Conservation (phyloP, 2,113 vertebrate species). For the Neopipo cinnamomea region DNA sequence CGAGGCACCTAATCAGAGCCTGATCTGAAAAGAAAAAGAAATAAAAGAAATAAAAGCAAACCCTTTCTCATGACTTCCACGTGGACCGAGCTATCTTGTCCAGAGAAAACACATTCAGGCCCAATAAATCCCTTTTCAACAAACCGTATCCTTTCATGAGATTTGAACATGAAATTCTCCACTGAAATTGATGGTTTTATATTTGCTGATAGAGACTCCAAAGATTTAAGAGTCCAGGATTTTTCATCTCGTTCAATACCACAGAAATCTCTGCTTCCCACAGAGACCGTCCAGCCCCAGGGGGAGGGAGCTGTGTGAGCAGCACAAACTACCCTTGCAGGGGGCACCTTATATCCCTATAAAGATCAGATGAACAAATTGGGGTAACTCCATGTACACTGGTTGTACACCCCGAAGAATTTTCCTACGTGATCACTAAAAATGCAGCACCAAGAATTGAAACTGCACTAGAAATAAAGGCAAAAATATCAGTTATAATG, state of each 20-base stretch:
- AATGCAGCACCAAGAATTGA: neutral
- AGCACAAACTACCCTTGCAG: neutral
- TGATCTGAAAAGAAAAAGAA: conserved; percentile 26
- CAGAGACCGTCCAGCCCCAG: neutral
- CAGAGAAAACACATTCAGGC: neutral
- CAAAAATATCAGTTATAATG: neutral
- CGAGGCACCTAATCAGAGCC: conserved; percentile 67
- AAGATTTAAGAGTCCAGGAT: neutral
- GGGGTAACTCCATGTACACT: neutral
- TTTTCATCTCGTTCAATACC: neutral
- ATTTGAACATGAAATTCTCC: neutral
- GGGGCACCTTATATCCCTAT: neutral
- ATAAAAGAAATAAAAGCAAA: neutral
- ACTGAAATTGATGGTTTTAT: neutral
- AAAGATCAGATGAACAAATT: neutral
- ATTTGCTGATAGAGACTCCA: neutral
- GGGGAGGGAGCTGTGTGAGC: neutral
- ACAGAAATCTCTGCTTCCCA: neutral
- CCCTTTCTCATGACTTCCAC: conserved; percentile 28
- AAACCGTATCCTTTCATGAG: neutral
- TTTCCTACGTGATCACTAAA: neutral
- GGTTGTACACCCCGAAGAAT: neutral
- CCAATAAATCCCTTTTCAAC: neutral
- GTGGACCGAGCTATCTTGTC: neutral
- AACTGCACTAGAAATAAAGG: neutral